Evolutionary conservation across 2,797 vertebrate genomes (phyloP).

Genomic region (Ptychobarbus kaznakovi): DNA sequence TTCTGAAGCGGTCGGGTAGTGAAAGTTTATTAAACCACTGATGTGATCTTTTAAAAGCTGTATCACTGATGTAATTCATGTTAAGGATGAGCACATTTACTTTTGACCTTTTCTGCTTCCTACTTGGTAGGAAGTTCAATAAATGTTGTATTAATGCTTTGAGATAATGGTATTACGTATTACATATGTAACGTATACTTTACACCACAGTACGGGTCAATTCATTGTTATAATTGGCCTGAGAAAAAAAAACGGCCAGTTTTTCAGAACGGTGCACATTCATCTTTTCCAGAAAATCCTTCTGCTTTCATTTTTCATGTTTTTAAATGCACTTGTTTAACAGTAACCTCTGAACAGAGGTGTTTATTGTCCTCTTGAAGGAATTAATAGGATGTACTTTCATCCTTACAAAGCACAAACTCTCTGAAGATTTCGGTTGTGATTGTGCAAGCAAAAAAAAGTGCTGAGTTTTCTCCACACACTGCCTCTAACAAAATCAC

Average conservation of each 20-base stretch:
- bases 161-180: constrained; percentile 30
- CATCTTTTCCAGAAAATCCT: constrained; percentile 25
- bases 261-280: constrained; percentile 26
- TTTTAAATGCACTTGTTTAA: constrained; percentile 30
- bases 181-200: constrained; percentile 43
- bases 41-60: constrained; percentile 68
- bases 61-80: constrained; percentile 68
- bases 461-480: constrained; percentile 75
- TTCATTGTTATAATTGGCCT: constrained; percentile 54
- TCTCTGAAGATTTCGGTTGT: constrained; percentile 59
- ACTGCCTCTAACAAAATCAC: constrained; percentile 64
- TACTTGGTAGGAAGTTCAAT: constrained; percentile 49
- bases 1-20: constrained; percentile 68
- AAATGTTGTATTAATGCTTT: constrained; percentile 34
- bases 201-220: constrained; percentile 38
- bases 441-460: constrained; percentile 76
- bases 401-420: constrained; percentile 51
- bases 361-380: constrained; percentile 43
- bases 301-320: constrained; percentile 8
- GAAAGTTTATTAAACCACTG: constrained; percentile 73
- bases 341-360: constrained; percentile 33
- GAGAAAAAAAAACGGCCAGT: neutral
- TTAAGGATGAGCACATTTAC: constrained; percentile 68
- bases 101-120: constrained; percentile 57
- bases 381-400: constrained; percentile 34